These are phyloP conservation scores for Drosophila stalkeri DNA, from an alignment of 2,888 invertebrate genomes.

Conservation along the genomic window DNA sequence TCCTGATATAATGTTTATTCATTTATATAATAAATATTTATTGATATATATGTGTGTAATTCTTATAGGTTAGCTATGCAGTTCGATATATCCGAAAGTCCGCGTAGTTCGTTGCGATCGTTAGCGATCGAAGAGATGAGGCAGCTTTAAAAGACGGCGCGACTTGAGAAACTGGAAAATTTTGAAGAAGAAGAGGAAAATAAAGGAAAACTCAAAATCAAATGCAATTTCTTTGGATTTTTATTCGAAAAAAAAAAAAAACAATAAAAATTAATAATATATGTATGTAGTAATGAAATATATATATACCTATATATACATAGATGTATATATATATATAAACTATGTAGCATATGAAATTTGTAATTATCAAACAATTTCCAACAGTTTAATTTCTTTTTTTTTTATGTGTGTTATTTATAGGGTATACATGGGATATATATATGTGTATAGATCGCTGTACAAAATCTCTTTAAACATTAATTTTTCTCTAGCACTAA, in stretches of 20 bases:
- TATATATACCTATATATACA: conserved; percentile 2
- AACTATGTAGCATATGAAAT: conserved; percentile 36
- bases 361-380: conserved; percentile 49
- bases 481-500: conserved; percentile 47
- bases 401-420: conserved; percentile 3
- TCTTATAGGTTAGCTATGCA: conserved; percentile 1
- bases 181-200: not conserved
- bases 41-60: not conserved
- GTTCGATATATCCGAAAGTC: not conserved
- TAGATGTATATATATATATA: conserved; percentile 8
- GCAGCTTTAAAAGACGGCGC: conserved; percentile 59
- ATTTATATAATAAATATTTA: conserved; percentile 24
- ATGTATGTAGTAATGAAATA: conserved; percentile 43
- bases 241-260: conserved; percentile 56
- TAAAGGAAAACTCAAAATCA: conserved; percentile 20
- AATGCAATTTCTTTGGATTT: conserved; percentile 33
- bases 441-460: conserved; percentile 35
- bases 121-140: conserved; percentile 62
- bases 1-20: conserved; percentile 29
- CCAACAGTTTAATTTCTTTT: conserved; percentile 27
- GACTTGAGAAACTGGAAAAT: conserved; percentile 65
- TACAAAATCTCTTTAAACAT: conserved; percentile 56
- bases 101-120: not conserved
- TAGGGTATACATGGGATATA: conserved; percentile 32
- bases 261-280: conserved; percentile 21